Evolutionary conservation across 2,888 invertebrate genomes (phyloP), one percentile per base, ranked within the genome.

Genomic region (Tineola bisselliella): DNA sequence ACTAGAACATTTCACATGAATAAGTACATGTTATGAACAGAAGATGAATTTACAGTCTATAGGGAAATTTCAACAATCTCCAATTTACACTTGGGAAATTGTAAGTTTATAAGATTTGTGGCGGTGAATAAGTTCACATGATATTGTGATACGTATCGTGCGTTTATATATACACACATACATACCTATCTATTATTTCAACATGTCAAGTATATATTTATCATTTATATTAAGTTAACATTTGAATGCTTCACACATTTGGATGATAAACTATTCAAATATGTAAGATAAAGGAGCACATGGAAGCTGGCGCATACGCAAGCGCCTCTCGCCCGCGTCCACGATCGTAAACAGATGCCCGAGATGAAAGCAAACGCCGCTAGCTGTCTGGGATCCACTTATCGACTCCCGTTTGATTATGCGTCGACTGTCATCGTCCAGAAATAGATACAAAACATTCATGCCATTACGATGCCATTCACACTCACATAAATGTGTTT

Each of bases 401-500:
- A 86, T 84, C 82, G 75, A 75, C 77, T 73, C 70, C 76, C 77
- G 75, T 75, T 75, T 76, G 79, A 79, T 79, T 79, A 80, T 76
- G 73, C 71, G 73, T 71, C 70, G 70, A 77, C 76, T 79, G 83
- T 84, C 84, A 83, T 72, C 80, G 78, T 73, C 77, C 79, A 69
- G 71, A 83, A 84, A 87, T 84, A 86, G 81, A 81, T 70, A 68
- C 71, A 72, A 69, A 77, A 2, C 31, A 33, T 58, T 17, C 44
- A 59, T 19, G 15, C 12, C 19, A 8, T 13, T 44, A 44, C 10
- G 59, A 43, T 59, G n/a, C 19, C 59, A 15, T 17, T 17, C 8
- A 48, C 12, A 48, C 15, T n/a, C 10, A 48, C 13, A 48, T 48
- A 38, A 38, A 38, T 38, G 38, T 10, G 48, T 17, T 48, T 48